A percentile compares a stretch with the other conserved stretches of the same genome.
Evolutionary conservation across 1,140 invertebrate genomes (phyloP).

Genomic region (Drosophila virilis): DNA sequence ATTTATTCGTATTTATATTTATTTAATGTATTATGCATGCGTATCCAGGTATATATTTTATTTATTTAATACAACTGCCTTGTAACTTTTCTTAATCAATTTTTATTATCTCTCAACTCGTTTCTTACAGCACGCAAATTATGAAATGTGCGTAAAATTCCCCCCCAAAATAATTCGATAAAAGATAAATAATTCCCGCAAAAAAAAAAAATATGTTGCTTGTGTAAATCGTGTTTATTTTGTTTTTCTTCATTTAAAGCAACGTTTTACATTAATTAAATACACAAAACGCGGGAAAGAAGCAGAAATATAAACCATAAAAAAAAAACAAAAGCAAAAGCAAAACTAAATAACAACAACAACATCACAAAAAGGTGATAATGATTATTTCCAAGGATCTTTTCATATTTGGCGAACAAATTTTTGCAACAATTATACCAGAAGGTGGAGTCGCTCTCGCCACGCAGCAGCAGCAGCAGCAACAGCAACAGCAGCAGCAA

Average conservation of each 20-base stretch:
- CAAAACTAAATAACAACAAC: conserved; percentile 36
- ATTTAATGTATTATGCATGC: too few relatives aligned
- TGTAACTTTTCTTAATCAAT: conserved; percentile 7
- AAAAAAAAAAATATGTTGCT: conserved; percentile 48
- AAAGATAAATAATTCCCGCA: conserved; percentile 30
- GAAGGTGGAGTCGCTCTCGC: conserved; percentile 71
- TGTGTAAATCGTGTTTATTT: conserved; percentile 63
- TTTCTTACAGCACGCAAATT: conserved; percentile 52
- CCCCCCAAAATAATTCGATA: conserved; percentile 24
- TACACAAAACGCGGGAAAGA: too few relatives aligned
- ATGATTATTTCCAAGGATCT: conserved; percentile 84
- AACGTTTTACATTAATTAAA: conserved; percentile 60
- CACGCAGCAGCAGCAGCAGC: conserved; percentile 58
- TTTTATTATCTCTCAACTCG: conserved; percentile 34
- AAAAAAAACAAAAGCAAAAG: conserved; percentile 15
- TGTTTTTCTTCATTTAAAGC: conserved; percentile 13
- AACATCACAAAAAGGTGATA: conserved; percentile 78
- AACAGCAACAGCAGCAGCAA: conserved; percentile 54
- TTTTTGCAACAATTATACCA: conserved; percentile 84
- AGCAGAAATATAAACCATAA: conserved; percentile 34
- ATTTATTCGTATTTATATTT: too few relatives aligned
- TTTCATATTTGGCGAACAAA: conserved; percentile 84
- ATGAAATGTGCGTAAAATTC: conserved; percentile 67
- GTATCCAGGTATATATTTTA: too few relatives aligned
- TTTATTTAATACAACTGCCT: not conserved